Evolutionary conservation across 2,888 invertebrate species (phyloP).

Genomic region (Argynnis bischoffii): DNA sequence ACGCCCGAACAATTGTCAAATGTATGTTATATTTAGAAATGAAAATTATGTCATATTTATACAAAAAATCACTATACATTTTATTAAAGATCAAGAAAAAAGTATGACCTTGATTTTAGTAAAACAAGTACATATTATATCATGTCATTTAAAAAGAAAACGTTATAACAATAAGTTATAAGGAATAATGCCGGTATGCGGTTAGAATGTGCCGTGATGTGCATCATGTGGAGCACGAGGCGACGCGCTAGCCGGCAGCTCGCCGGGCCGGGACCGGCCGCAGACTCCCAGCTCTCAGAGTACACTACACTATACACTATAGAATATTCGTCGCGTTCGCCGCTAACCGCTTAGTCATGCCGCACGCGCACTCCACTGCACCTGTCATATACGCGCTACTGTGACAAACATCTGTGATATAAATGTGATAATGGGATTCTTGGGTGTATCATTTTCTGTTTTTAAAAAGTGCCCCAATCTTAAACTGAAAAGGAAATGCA

Average conservation of each 20-base stretch:
- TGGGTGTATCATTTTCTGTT: conserved; percentile 67
- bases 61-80: background rate
- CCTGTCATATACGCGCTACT: conserved; percentile 46
- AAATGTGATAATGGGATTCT: conserved; percentile 62
- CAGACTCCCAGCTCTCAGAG: conserved; percentile 38
- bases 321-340: conserved; percentile 38
- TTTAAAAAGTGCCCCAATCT: conserved; percentile 74
- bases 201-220: conserved; percentile 28
- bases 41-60: background rate
- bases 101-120: no score
- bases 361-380: conserved; percentile 41
- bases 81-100: no score
- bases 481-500: conserved; percentile 57
- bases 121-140: background rate
- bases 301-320: background rate
- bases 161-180: background rate
- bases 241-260: conserved; percentile 17
- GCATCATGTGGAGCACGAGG: conserved; percentile 32
- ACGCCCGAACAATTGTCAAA: conserved; percentile 11
- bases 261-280: conserved; percentile 32
- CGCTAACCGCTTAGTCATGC: conserved; percentile 47
- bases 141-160: background rate
- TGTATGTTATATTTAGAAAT: background rate
- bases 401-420: conserved; percentile 52
- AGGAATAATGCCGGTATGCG: conserved; percentile 5